Evolutionary conservation across 2,113 vertebrate genomes (phyloP).

Genomic region (Pseudolaguvia tuberculata): DNA sequence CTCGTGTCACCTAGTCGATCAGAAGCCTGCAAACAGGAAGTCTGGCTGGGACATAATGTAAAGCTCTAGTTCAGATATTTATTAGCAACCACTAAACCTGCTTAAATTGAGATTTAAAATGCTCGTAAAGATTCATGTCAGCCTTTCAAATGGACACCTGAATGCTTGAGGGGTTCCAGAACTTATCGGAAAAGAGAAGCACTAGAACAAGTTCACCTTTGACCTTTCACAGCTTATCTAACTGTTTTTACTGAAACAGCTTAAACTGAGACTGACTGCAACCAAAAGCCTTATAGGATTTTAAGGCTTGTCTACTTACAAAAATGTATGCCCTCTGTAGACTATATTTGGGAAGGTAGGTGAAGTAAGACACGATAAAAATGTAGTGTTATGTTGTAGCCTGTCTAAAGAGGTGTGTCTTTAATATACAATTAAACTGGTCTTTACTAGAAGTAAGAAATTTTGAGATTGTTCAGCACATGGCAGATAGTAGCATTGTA

Average conservation of each 20-base stretch:
- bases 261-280: neutral
- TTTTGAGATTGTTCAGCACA: too few relatives aligned
- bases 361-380: too few relatives aligned
- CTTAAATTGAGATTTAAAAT: conserved; percentile 47
- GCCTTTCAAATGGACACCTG: conserved; percentile 50
- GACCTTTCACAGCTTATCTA: conserved; percentile 32
- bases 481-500: too few relatives aligned
- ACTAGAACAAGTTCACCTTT: conserved; percentile 49
- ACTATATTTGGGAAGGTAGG: too few relatives aligned
- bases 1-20: neutral
- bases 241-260: neutral
- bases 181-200: conserved; percentile 38
- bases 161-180: conserved; percentile 40
- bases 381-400: too few relatives aligned
- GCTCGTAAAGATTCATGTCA: conserved; percentile 45
- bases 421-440: too few relatives aligned
- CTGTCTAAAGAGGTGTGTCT: too few relatives aligned
- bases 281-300: neutral
- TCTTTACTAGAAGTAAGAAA: too few relatives aligned
- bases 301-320: neutral
- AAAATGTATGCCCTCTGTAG: neutral
- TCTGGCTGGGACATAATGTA: neutral
- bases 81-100: neutral
- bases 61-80: conserved; percentile 4
- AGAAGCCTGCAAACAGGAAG: conserved; percentile 46